Conservation (phyloP, 2,797 vertebrate species). For the Sebastes kiyomatsui region DNA sequence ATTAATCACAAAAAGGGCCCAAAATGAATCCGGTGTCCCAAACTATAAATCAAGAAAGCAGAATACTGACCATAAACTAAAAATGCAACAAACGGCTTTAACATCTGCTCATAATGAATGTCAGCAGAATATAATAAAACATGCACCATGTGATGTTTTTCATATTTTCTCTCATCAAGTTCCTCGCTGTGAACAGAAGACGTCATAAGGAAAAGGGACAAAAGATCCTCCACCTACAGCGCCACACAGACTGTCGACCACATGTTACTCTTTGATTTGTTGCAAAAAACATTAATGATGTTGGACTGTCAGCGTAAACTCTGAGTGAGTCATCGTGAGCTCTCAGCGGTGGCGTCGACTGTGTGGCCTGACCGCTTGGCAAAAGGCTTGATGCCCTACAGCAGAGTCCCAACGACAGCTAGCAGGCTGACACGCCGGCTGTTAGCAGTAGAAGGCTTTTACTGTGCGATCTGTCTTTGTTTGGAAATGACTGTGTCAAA, state of each 20-base stretch:
- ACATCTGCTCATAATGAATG: neutral
- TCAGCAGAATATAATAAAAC: neutral
- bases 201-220: neutral
- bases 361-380: slow-evolving; percentile 64
- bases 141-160: neutral
- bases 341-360: slow-evolving; percentile 19
- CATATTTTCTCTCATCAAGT: neutral
- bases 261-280: neutral
- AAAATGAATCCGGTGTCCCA: neutral
- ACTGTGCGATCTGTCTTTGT: slow-evolving; percentile 21
- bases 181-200: neutral
- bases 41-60: neutral
- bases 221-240: neutral
- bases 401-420: slow-evolving; percentile 37
- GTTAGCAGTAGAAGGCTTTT: neutral
- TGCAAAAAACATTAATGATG: slow-evolving; percentile 1
- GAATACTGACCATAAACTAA: neutral
- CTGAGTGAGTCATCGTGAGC: neutral
- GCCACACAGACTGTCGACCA: slow-evolving; percentile 47
- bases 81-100: neutral
- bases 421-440: neutral
- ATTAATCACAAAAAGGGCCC: neutral
- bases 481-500: slow-evolving; percentile 38
- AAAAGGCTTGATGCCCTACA: slow-evolving; percentile 23
- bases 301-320: slow-evolving; percentile 27